Evolutionary conservation across 2,797 vertebrate species (phyloP).

Genomic region (Limosa lapponica): DNA sequence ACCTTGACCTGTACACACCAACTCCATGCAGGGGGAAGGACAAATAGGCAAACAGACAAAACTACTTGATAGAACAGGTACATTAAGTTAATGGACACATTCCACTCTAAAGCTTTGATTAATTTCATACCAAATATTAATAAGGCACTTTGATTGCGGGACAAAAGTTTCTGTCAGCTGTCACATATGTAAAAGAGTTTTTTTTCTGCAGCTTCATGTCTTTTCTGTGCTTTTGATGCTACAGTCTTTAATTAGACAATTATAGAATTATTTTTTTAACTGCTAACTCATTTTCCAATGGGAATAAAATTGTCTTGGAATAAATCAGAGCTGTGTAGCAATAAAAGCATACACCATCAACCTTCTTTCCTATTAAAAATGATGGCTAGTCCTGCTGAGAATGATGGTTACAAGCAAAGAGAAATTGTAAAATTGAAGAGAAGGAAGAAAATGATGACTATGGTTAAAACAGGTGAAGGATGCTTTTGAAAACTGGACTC

Average conservation of each 20-base stretch:
- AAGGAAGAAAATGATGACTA: background rate
- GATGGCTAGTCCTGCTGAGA: background rate
- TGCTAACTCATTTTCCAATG: background rate
- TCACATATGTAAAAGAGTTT: rapidly evolving
- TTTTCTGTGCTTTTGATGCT: background rate
- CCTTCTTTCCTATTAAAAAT: background rate
- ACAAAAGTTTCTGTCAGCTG: background rate
- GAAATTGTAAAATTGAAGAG: background rate
- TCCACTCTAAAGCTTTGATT: background rate
- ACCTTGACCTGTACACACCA: background rate
- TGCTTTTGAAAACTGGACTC: background rate
- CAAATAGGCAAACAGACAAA: background rate
- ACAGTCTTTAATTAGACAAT: background rate
- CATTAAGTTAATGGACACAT: background rate
- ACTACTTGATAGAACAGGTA: background rate
- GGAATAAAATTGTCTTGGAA: background rate
- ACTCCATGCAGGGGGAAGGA: background rate
- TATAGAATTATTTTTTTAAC: background rate
- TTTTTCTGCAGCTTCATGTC: background rate
- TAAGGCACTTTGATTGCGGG: background rate
- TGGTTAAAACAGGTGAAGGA: background rate
- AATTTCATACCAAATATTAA: background rate
- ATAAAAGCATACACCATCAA: background rate
- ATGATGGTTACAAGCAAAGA: background rate
- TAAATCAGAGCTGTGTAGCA: background rate